phyloP scores from a whole-genome alignment of 2,113 vertebrate genomes.

The Campylomormyrus numenius region DNA sequence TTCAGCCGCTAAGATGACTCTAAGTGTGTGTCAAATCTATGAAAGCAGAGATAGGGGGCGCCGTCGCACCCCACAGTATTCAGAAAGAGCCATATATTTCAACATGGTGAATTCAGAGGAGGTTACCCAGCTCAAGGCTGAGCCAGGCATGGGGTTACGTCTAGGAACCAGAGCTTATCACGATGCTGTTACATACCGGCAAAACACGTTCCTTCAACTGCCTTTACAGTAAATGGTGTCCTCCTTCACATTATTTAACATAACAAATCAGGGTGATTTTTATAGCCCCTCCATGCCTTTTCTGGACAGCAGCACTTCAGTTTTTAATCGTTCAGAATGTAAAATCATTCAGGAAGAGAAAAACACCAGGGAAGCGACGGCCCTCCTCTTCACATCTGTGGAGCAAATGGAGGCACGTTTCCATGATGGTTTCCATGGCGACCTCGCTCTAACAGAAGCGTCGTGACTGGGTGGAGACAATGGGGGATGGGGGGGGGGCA shows the following conservation, averaged over 20 bases:
- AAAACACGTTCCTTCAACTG: neutral
- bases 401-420: conserved; percentile 5
- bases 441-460: neutral
- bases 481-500: neutral
- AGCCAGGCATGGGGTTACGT: neutral
- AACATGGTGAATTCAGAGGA: neutral
- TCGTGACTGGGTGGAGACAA: conserved; percentile 7
- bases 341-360: neutral
- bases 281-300: neutral
- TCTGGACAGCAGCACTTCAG: too few species aligned
- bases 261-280: neutral
- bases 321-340: neutral
- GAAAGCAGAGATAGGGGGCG: neutral
- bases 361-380: neutral
- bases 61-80: neutral
- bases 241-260: neutral
- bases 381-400: neutral
- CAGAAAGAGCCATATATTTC: neutral
- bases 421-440: conserved; percentile 10
- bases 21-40: neutral
- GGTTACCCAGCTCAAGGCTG: neutral
- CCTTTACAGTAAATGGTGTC: neutral
- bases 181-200: neutral
- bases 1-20: neutral
- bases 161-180: neutral